These are phyloP conservation scores for Peromyscus aztecus DNA, from an alignment of 2,797 vertebrate genomes.

Conservation along the genomic window DNA sequence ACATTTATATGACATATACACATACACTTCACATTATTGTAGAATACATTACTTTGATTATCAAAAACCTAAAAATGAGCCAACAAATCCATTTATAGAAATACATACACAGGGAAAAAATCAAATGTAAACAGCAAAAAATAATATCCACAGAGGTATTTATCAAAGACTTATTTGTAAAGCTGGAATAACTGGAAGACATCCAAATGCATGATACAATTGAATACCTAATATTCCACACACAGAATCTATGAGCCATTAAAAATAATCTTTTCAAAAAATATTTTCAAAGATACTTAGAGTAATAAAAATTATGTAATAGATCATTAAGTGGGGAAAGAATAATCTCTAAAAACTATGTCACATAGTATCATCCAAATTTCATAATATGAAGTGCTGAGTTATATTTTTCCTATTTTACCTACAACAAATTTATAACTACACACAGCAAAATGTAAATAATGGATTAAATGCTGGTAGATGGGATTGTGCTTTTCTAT, in stretches of 20 bases:
- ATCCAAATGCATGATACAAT: constrained; percentile 50
- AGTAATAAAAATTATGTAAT: constrained; percentile 54
- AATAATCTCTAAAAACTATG: constrained; percentile 49
- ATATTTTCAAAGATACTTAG: constrained; percentile 48
- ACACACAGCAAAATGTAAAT: background rate
- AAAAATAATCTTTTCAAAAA: constrained; percentile 57
- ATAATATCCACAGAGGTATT: background rate
- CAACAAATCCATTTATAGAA: background rate
- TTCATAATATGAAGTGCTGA: constrained; percentile 31
- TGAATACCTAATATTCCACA: constrained; percentile 43
- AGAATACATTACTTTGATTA: constrained; percentile 38
- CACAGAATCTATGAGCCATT: constrained; percentile 5
- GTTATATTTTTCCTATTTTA: background rate
- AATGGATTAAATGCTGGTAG: background rate
- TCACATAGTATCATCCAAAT: constrained; percentile 21
- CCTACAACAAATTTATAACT: background rate
- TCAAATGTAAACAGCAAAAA: constrained; percentile 48
- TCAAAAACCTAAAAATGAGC: constrained; percentile 43
- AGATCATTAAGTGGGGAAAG: constrained; percentile 36
- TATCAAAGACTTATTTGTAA: constrained; percentile 66
- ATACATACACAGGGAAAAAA: background rate
- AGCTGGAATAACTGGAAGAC: constrained; percentile 44
- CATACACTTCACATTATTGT: background rate
- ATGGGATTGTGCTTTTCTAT: background rate
- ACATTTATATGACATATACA: constrained; percentile 4